Conservation (phyloP, 1,140 invertebrate species). For the Lepeophtheirus salmonis region DNA sequence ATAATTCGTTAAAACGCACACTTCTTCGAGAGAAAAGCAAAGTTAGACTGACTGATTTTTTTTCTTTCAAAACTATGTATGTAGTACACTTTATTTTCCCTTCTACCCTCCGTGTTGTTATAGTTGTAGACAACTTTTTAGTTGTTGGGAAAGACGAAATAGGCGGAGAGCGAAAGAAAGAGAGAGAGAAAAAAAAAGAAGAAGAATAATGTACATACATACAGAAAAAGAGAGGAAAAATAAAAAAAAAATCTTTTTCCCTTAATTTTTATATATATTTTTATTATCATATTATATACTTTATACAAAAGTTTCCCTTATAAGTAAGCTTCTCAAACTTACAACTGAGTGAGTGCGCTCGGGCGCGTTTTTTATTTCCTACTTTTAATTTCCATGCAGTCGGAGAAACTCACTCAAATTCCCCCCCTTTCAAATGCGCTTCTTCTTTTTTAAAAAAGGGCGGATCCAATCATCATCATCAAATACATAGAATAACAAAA, state of each 20-base stretch:
- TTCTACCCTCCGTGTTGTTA: no score
- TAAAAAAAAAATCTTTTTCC: not conserved
- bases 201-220: no score
- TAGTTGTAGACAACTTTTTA: no score
- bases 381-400: not conserved
- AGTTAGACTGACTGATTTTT: not conserved
- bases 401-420: not conserved
- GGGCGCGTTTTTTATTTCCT: not conserved
- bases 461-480: no score
- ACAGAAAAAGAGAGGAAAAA: no score
- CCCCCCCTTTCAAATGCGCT: no score
- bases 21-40: not conserved
- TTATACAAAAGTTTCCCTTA: not conserved
- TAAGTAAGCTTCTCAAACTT: not conserved
- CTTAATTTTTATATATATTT: not conserved
- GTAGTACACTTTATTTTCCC: no score
- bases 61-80: not conserved
- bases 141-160: not conserved
- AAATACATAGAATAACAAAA: no score
- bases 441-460: not conserved
- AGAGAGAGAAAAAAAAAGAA: no score
- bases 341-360: not conserved
- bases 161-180: not conserved
- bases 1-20: not conserved
- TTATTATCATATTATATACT: not conserved